Evolutionary conservation across 2,113 vertebrate genomes (phyloP).

Genomic region (Oreochromis spilurus): DNA sequence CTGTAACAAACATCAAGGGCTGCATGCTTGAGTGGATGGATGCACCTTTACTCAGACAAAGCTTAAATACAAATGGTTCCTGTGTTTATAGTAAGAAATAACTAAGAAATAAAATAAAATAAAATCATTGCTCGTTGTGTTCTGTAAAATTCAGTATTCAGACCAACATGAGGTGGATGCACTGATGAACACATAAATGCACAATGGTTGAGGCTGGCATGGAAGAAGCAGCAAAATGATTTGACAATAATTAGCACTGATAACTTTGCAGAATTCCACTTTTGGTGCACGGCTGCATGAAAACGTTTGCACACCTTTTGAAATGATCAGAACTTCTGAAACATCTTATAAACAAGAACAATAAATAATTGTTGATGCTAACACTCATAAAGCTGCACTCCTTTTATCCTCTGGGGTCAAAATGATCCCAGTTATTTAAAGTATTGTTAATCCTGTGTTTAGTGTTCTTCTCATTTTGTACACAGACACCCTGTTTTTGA

Average conservation of each 20-base stretch:
- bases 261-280: not conserved
- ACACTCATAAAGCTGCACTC: too few species aligned
- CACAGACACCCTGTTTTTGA: not conserved
- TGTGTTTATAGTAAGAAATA: not conserved
- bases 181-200: not conserved
- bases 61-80: not conserved
- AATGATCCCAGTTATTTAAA: not conserved
- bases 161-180: not conserved
- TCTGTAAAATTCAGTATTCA: not conserved
- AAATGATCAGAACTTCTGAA: not conserved
- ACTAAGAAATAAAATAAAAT: not conserved
- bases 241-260: not conserved
- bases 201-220: not conserved
- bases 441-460: not conserved
- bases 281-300: not conserved
- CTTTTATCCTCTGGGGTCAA: not conserved
- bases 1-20: not conserved
- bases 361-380: not conserved
- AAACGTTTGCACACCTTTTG: not conserved
- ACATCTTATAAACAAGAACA: not conserved
- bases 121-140: not conserved
- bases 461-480: not conserved
- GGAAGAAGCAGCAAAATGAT: not conserved
- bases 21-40: not conserved
- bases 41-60: not conserved